Evolutionary conservation across 2,113 vertebrate species (phyloP).

Genomic region (Boulengeromyrus knoepffleri): DNA sequence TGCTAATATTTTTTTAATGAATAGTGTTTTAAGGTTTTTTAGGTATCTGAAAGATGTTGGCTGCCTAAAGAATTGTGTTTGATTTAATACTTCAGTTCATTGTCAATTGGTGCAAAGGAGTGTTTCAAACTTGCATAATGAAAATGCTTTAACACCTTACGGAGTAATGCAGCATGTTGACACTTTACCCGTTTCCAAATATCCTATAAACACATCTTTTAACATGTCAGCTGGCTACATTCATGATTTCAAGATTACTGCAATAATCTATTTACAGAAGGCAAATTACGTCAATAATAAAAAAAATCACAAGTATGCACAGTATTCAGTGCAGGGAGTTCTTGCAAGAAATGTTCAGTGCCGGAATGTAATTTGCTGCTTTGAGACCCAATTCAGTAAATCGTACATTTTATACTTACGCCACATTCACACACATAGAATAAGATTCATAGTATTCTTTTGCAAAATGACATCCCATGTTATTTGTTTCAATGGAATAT

Average conservation of each 20-base stretch:
- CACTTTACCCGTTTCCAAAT: constrained; percentile 76
- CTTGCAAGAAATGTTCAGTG: background rate
- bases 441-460: background rate
- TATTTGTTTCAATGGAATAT: background rate
- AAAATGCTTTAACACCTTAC: constrained; percentile 97
- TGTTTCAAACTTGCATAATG: constrained; percentile 99
- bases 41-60: constrained; percentile 96
- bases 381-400: background rate
- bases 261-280: background rate
- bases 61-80: constrained; percentile 99
- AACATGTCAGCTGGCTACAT: constrained; percentile 43
- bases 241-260: background rate
- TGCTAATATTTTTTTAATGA: constrained; percentile 88
- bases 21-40: constrained; percentile 99
- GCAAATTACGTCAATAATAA: background rate
- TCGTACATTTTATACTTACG: background rate
- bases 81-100: constrained; percentile 95
- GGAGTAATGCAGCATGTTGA: constrained; percentile 90
- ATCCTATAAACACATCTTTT: constrained; percentile 74
- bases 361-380: background rate
- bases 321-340: background rate
- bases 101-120: constrained; percentile 97
- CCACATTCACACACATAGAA: background rate
- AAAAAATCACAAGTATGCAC: background rate
- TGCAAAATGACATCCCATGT: background rate